Evolutionary conservation across 2,113 vertebrate species (phyloP), one percentile per base, ranked within the genome.

Genomic region (Microcebus ravelobensis): DNA sequence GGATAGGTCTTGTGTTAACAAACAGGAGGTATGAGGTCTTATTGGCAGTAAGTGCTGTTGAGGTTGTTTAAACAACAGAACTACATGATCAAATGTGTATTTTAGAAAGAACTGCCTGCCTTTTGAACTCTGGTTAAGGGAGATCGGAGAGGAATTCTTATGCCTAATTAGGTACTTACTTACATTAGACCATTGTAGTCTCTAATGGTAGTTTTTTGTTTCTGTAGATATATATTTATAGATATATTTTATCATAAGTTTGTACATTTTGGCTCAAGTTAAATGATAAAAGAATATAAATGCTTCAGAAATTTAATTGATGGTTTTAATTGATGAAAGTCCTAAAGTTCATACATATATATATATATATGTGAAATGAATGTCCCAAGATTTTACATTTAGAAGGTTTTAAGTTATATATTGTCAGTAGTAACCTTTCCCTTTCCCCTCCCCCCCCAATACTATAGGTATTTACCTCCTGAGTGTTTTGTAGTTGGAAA

Each of bases 401-500:
- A 59, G 15, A 80, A 89, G 29, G 2, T 96, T 93, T 68, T 68
- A 87, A 52, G 0, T 96, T 96, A 86, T 20, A 86, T n/a, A 65
- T 87, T 96, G 31, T 84, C 92, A 87, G 67, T 57, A 73, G 14
- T 67, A 61, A 76, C 88, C 8, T 89, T 48, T 17, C 70, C 6
- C 84, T 94, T 96, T 97, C 34, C 36, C 42, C 11, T 45, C 45
- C 39, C 96, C 95, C 91, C 96, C 70, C 34, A 94, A 93, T 83
- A 96, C 82, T 81, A 73, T 87, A 99, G 99, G 99, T 99, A 99
- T 97, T 98, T 99, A 98, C 99, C 99, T 97, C 99, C 99, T 76
- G 99, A 99, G 92, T 99, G 99, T 98, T 99, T 99, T 98, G 99
- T 99, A 97, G 99, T 99, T 97, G 99, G 99, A 93, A 99, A 99